These are phyloP conservation scores for Rosalia funebris DNA, from an alignment of 2,888 invertebrate species.

Conservation along the genomic window DNA sequence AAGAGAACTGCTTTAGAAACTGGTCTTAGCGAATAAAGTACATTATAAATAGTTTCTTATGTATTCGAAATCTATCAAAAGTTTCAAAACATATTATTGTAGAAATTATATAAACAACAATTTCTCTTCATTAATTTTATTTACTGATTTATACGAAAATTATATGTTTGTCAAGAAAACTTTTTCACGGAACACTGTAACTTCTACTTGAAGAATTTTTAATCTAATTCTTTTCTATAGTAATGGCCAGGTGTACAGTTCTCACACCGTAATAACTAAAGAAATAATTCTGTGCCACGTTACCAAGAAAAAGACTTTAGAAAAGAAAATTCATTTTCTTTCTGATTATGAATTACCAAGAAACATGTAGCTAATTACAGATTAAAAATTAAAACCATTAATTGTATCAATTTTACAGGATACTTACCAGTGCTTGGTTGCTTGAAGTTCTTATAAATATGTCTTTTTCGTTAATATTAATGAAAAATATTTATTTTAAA, in stretches of 20 bases:
- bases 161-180: constrained; percentile 31
- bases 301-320: constrained; percentile 38
- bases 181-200: constrained; percentile 32
- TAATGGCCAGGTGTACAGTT: constrained; percentile 44
- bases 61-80: constrained; percentile 10
- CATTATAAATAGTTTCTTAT: too few relatives aligned
- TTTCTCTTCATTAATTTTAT: constrained; percentile 9
- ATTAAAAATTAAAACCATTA: constrained; percentile 7
- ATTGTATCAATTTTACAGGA: not conserved
- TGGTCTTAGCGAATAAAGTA: too few relatives aligned
- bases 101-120: constrained; percentile 6
- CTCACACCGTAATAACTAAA: constrained; percentile 46
- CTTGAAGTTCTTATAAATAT: not conserved
- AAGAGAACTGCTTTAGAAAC: too few relatives aligned
- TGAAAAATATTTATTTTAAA: too few relatives aligned
- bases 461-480: too few relatives aligned
- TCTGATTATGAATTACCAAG: constrained; percentile 19
- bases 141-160: constrained; percentile 25
- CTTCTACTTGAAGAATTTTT: constrained; percentile 49
- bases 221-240: constrained; percentile 47
- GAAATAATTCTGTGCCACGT: constrained; percentile 31
- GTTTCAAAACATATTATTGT: not conserved
- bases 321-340: constrained; percentile 40
- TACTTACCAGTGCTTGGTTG: not conserved
- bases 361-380: constrained; percentile 15